Percentiles rank a stretch among this genome's conserved stretches.
Conservation (phyloP, 2,888 invertebrate species). For the Ommatoiulus sabulosus region DNA sequence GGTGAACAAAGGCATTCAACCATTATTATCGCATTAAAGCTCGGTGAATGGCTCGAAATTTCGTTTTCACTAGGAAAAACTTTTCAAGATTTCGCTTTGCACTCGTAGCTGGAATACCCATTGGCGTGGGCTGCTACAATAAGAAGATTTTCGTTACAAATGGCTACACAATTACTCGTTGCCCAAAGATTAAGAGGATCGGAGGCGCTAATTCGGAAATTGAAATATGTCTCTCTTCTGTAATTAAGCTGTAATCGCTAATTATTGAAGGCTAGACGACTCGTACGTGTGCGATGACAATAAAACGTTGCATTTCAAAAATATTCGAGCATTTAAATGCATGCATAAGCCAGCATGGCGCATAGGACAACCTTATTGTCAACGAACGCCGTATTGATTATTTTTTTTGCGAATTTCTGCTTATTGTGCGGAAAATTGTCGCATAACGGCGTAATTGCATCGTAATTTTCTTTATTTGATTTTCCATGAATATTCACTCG, state of each 20-base stretch:
- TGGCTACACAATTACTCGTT: not conserved
- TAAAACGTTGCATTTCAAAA: not conserved
- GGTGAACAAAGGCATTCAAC: not conserved
- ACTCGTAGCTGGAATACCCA: not conserved
- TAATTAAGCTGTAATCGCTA: not conserved
- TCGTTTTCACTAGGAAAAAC: not conserved
- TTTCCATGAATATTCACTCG: not conserved
- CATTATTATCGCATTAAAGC: slow-evolving; percentile 32
- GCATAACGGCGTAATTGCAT: slow-evolving; percentile 7
- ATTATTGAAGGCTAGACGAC: not conserved
- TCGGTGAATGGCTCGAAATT: slow-evolving; percentile 38
- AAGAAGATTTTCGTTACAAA: not conserved
- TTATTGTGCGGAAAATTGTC: not conserved
- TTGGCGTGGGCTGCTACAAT: not conserved
- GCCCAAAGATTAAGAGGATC: not conserved
- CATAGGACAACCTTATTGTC: not conserved
- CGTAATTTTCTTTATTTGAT: slow-evolving; percentile 25
- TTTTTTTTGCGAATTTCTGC: not conserved
- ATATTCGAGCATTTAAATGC: not conserved
- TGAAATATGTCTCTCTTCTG: not conserved
- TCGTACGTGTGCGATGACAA: not conserved
- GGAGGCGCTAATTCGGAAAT: not conserved
- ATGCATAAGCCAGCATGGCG: not conserved
- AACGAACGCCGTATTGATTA: not conserved
- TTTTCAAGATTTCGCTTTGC: not conserved